Conservation (phyloP, 2,888 invertebrate genomes). For the Teinopalpus imperialis region DNA sequence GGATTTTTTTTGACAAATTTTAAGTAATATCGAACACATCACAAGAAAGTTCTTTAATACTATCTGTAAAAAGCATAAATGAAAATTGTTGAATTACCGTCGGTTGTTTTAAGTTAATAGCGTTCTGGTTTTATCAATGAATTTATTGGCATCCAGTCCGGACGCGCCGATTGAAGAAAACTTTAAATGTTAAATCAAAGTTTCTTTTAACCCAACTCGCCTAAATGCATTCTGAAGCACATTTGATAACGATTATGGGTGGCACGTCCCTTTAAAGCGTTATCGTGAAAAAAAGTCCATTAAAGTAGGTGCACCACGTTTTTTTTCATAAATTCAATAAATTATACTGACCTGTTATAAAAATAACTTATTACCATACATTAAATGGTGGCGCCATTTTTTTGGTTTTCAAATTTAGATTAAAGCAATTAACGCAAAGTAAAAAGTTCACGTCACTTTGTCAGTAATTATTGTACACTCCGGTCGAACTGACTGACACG, state of each 20-base stretch:
- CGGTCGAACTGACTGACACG: slow-evolving; percentile 49
- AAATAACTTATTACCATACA: slow-evolving; percentile 15
- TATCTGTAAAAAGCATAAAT: slow-evolving; percentile 35
- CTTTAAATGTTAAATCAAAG: slow-evolving; percentile 65
- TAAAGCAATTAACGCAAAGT: slow-evolving; percentile 15
- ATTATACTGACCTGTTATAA: slow-evolving; percentile 22
- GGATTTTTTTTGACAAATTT: too few species aligned
- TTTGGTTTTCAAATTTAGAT: slow-evolving; percentile 4
- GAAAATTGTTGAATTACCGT: slow-evolving; percentile 45
- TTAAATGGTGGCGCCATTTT: slow-evolving; percentile 13
- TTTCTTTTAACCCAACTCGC: slow-evolving; percentile 58
- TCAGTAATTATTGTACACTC: slow-evolving; percentile 43
- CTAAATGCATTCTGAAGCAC: slow-evolving; percentile 63
- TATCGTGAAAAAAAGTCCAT: slow-evolving; percentile 47
- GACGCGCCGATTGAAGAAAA: slow-evolving; percentile 53
- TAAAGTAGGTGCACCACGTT: slow-evolving; percentile 32
- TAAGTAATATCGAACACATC: background rate
- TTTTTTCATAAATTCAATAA: slow-evolving; percentile 32
- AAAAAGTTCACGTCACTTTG: slow-evolving; percentile 33
- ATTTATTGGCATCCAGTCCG: slow-evolving; percentile 66
- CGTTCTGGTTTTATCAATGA: slow-evolving; percentile 67
- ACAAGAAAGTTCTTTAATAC: slow-evolving; percentile 27
- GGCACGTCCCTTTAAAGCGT: slow-evolving; percentile 58
- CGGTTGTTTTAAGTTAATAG: slow-evolving; percentile 58
- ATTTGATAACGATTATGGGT: slow-evolving; percentile 71